A percentile compares a stretch with the other conserved stretches of the same genome.
Evolutionary conservation across 2,888 invertebrate species (phyloP).

Genomic region (Mystacides longicornis): DNA sequence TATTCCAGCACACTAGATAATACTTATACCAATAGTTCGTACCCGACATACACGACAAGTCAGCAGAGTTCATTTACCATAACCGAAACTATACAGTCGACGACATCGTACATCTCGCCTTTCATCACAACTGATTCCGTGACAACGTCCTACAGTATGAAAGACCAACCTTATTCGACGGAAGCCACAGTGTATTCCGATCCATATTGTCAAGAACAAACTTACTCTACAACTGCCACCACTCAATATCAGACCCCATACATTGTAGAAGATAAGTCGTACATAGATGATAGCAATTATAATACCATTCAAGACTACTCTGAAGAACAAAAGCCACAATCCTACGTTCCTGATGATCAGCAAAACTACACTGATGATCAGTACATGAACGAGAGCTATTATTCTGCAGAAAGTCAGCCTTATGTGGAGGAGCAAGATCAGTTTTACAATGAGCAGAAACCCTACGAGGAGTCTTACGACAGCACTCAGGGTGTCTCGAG

Average conservation of each 20-base stretch:
- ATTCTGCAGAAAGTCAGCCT: conserved; percentile 32
- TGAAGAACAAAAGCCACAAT: conserved; percentile 24
- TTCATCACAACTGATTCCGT: neutral
- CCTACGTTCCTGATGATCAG: conserved; percentile 29
- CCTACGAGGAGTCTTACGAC: conserved; percentile 26
- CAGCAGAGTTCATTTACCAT: neutral
- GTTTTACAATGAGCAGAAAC: conserved; percentile 36
- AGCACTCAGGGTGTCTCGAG: conserved; percentile 19
- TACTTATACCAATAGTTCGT: neutral
- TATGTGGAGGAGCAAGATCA: conserved; percentile 38
- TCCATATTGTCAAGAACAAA: neutral
- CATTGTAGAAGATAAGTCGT: conserved; percentile 31
- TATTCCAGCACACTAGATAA: neutral
- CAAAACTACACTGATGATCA: conserved; percentile 30
- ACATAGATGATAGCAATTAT: conserved; percentile 27
- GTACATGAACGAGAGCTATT: conserved; percentile 21
- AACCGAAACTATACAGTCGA: neutral
- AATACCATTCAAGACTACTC: conserved; percentile 30
- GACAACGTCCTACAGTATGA: neutral
- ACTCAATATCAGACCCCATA: conserved; percentile 10
- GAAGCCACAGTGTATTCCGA: neutral
- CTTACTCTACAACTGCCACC: neutral
- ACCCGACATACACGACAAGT: neutral
- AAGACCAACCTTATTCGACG: too few relatives aligned
- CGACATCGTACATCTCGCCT: neutral